Evolutionary conservation across 2,113 vertebrate genomes (phyloP).

Genomic region (Pteruthius melanotis): DNA sequence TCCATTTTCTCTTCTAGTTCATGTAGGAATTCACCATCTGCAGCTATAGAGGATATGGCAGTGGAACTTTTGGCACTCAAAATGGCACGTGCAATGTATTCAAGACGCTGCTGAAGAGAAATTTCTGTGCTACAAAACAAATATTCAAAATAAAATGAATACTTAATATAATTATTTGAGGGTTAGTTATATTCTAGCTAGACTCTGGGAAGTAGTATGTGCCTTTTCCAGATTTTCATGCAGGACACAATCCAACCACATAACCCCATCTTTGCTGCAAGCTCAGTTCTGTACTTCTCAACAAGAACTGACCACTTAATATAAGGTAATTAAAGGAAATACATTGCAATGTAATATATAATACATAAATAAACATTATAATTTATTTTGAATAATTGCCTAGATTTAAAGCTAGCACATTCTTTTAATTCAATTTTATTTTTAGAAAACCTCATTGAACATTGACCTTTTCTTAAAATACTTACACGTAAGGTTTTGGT

Average conservation of each 20-base stretch:
- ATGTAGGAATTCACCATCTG: constrained; percentile 95
- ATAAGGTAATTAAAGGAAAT: background rate
- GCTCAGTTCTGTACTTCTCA: background rate
- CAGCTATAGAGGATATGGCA: constrained; percentile 84
- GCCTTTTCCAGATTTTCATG: background rate
- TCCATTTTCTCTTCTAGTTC: constrained; percentile 98
- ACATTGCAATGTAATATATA: background rate
- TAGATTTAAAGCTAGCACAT: background rate
- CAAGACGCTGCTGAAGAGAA: constrained; percentile 90
- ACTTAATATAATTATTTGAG: background rate
- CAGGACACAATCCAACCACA: rapidly evolving
- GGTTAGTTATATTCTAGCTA: background rate
- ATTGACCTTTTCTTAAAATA: background rate
- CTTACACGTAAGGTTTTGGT: background rate
- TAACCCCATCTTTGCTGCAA: background rate
- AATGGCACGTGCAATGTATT: constrained; percentile 94
- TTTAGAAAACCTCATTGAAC: background rate
- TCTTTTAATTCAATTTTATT: background rate
- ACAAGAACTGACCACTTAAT: background rate
- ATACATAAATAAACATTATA: background rate
- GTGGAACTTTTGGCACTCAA: constrained; percentile 97
- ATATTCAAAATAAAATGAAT: background rate
- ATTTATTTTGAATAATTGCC: background rate
- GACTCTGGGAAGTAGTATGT: background rate
- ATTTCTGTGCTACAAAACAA: constrained; percentile 86